Conservation (phyloP, 2,888 invertebrate genomes). For the Lepetodrilus schrolli region DNA sequence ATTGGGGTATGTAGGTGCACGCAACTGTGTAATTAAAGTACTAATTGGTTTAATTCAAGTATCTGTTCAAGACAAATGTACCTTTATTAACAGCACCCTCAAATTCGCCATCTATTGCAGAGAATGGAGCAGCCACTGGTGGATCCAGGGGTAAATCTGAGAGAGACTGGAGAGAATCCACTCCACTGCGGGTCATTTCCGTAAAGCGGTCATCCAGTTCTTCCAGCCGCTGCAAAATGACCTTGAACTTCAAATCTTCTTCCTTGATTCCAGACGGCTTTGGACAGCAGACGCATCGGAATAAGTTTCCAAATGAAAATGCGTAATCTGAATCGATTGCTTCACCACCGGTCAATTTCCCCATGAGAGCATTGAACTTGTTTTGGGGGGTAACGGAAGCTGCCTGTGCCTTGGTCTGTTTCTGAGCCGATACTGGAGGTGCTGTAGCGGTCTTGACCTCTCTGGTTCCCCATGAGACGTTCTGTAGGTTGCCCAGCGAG, state of each 20-base stretch:
- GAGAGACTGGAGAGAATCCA: conserved; percentile 13
- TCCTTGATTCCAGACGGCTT: conserved; percentile 35
- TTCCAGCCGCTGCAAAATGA: conserved; percentile 54
- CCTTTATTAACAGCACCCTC: conserved; percentile 33
- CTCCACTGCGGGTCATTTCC: conserved; percentile 36
- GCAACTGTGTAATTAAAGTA: no score
- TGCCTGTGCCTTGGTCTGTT: conserved; percentile 29
- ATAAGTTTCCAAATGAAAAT: conserved; percentile 63
- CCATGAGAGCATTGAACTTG: not conserved
- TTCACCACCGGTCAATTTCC: not conserved
- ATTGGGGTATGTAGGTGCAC: no score
- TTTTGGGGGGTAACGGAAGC: conserved; percentile 47
- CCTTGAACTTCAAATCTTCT: conserved; percentile 50
- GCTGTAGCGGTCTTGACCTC: conserved; percentile 78
- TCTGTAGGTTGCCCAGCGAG: conserved; percentile 92
- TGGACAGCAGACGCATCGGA: conserved; percentile 62
- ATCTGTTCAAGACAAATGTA: no score
- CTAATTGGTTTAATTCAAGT: no score
- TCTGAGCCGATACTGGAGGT: not conserved
- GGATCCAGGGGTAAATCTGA: conserved; percentile 17
- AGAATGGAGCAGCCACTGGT: not conserved
- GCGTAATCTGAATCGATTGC: conserved; percentile 50
- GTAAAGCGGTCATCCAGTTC: conserved; percentile 50
- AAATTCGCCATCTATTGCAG: conserved; percentile 1
- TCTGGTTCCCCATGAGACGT: conserved; percentile 94